These are phyloP conservation scores for Piscicola geometra DNA, from an alignment of 2,888 invertebrate genomes.

Conservation along the genomic window DNA sequence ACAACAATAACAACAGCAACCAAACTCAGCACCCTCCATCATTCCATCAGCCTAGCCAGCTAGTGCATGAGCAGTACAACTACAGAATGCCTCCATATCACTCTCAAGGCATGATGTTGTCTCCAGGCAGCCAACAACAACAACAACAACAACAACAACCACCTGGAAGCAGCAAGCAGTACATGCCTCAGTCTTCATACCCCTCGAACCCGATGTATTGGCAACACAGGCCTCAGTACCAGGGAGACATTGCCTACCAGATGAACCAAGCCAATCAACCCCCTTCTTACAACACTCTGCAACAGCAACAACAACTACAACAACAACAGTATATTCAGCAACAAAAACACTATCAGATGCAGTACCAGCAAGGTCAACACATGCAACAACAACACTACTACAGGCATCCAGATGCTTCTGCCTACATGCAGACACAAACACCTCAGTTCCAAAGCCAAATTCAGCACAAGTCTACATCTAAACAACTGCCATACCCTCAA, in stretches of 20 bases:
- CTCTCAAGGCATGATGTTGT: conserved; percentile 23
- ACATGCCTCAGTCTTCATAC: not conserved
- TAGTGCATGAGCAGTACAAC: conserved; percentile 8
- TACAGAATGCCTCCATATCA: conserved; percentile 31
- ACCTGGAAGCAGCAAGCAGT: conserved; percentile 7
- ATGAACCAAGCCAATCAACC: not conserved
- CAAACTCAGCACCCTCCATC: not conserved
- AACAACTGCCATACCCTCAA: conserved; percentile 13
- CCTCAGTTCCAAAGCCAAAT: conserved; percentile 1
- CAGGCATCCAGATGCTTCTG: not conserved
- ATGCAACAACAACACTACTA: not conserved
- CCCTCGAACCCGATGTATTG: conserved; percentile 7
- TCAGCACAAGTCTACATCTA: not conserved
- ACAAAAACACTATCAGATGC: conserved; percentile 1
- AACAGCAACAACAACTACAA: conserved; percentile 25
- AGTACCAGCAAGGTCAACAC: not conserved
- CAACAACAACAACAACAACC: conserved; percentile 16
- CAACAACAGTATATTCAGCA: not conserved
- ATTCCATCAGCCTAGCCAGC: not conserved
- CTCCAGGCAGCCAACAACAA: conserved; percentile 23
- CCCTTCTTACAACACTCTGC: conserved; percentile 21
- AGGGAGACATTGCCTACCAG: conserved; percentile 23
- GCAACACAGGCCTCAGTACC: conserved; percentile 22
- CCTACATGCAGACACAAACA: not conserved
- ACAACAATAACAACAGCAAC: not conserved